Conservation (phyloP, 2,797 vertebrate species). For the Pangasius larnaudii region DNA sequence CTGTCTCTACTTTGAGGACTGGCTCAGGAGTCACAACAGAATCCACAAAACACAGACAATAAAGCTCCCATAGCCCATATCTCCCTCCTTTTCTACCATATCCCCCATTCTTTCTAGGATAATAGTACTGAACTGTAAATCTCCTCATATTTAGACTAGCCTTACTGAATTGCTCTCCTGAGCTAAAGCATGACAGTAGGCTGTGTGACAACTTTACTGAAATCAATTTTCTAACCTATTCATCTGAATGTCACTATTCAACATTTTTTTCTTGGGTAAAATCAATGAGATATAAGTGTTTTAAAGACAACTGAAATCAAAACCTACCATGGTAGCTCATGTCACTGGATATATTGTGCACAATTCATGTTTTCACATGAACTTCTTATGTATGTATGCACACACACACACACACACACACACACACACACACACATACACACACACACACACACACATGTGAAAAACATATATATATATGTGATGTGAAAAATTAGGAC, state of each 20-base stretch:
- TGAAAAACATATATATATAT: too few species aligned
- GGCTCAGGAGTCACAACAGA: slow-evolving; percentile 33
- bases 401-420: too few species aligned
- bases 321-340: background rate
- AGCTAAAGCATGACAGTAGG: background rate
- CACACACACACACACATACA: too few species aligned
- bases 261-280: background rate
- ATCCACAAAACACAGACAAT: slow-evolving; percentile 32
- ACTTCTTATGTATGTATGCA: too few species aligned
- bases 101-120: slow-evolving; percentile 1
- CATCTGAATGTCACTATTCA: slow-evolving; percentile 16
- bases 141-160: slow-evolving; percentile 16
- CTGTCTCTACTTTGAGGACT: slow-evolving; percentile 37
- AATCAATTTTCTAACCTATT: slow-evolving; percentile 16
- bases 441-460: too few species aligned
- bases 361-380: too few species aligned
- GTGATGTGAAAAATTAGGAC: too few species aligned
- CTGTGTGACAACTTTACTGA: slow-evolving; percentile 7
- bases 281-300: background rate
- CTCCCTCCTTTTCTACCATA: background rate
- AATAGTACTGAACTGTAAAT: slow-evolving; percentile 35
- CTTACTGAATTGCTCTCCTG: slow-evolving; percentile 32
- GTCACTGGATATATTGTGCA: background rate
- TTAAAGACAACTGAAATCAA: background rate
- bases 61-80: slow-evolving; percentile 16